These are phyloP conservation scores for Bufo bufo DNA, from an alignment of 2,113 vertebrate genomes.

Conservation along the genomic window DNA sequence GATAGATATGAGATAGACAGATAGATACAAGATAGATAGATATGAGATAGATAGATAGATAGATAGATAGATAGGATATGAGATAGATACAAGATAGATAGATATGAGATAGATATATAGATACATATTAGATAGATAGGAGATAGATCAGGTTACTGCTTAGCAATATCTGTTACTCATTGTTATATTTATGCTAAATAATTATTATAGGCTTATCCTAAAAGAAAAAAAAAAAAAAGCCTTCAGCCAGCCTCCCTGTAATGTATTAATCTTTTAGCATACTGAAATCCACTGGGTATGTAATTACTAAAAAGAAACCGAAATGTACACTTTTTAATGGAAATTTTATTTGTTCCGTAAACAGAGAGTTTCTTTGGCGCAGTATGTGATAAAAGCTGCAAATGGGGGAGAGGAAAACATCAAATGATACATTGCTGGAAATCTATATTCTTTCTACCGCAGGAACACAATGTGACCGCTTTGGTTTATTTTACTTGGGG, in stretches of 20 bases:
- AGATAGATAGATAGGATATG: too few species aligned
- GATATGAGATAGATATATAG: too few species aligned
- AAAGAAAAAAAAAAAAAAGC: not conserved
- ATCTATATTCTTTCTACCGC: constrained; percentile 22
- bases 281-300: constrained; percentile 25
- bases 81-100: too few species aligned
- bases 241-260: not conserved
- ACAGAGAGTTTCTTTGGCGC: constrained; percentile 33
- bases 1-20: too few species aligned
- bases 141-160: not conserved
- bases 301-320: constrained; percentile 14
- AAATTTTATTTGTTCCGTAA: constrained; percentile 49
- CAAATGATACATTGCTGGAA: constrained; percentile 16
- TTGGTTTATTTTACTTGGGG: constrained; percentile 50
- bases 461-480: constrained; percentile 47
- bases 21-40: too few species aligned
- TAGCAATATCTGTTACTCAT: not conserved
- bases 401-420: constrained; percentile 14
- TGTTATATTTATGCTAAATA: constrained; percentile 12
- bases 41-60: too few species aligned
- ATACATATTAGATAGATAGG: too few species aligned
- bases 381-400: constrained; percentile 38
- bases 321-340: constrained; percentile 33
- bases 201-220: constrained; percentile 6
- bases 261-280: constrained; percentile 11